phyloP scores from a whole-genome alignment of 1,140 invertebrate species.

The Branchinecta lindahli region DNA sequence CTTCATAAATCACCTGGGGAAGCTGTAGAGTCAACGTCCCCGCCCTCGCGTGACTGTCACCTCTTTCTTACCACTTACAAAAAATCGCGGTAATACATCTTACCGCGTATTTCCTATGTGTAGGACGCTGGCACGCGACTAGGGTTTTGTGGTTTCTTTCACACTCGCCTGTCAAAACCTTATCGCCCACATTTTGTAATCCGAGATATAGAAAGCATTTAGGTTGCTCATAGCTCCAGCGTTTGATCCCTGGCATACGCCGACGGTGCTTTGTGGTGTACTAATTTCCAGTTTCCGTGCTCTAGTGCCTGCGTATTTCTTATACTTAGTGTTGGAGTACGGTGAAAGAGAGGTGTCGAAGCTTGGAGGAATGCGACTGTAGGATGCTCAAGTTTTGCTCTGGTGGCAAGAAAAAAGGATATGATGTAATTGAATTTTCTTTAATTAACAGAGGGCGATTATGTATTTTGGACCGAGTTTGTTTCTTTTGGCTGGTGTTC shows the following conservation, averaged over 20 bases:
- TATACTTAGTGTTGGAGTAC: background rate
- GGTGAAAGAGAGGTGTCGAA: background rate
- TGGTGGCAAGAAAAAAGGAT: conserved; percentile 6
- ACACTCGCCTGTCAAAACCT: background rate
- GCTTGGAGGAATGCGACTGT: background rate
- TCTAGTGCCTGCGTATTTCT: no score
- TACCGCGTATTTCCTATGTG: background rate
- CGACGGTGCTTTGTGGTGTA: background rate
- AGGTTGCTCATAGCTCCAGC: no score
- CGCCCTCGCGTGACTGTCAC: no score
- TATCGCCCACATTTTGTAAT: conserved; percentile 8
- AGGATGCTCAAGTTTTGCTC: conserved; percentile 20
- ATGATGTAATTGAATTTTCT: conserved; percentile 12
- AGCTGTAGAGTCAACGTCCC: no score
- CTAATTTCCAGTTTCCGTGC: background rate
- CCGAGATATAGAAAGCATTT: background rate
- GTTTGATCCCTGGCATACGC: background rate
- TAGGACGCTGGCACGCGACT: background rate
- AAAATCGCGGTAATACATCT: no score
- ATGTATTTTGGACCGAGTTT: background rate
- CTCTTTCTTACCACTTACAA: no score
- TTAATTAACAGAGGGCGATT: background rate
- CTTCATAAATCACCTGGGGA: no score
- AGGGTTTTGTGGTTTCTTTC: background rate
- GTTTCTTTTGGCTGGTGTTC: background rate